Percentiles rank a stretch among this genome's conserved stretches.
phyloP scores from a whole-genome alignment of 2,113 vertebrate species.

The Solea solea region DNA sequence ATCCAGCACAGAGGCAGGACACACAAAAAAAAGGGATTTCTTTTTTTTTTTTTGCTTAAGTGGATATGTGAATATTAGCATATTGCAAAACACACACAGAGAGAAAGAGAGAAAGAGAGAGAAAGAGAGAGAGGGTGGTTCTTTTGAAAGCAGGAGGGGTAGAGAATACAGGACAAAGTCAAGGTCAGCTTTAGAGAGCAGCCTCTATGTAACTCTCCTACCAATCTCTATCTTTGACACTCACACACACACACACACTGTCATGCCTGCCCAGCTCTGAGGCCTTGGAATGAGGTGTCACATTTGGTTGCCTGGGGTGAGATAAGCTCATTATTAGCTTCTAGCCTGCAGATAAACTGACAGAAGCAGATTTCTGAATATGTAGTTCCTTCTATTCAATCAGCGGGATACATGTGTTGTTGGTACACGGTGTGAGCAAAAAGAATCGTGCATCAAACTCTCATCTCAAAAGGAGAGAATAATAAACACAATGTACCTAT shows the following conservation, averaged over 20 bases:
- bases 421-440: constrained; percentile 3
- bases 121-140: constrained; percentile 10
- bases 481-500: constrained; percentile 8
- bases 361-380: constrained; percentile 58
- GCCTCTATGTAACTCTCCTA: constrained; percentile 38
- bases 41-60: constrained; percentile 32
- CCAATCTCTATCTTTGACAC: constrained; percentile 25
- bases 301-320: constrained; percentile 61
- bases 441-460: neutral
- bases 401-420: constrained; percentile 38
- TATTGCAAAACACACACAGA: constrained; percentile 35
- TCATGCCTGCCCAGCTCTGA: constrained; percentile 39
- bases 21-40: constrained; percentile 32
- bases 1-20: constrained; percentile 60
- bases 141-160: constrained; percentile 42
- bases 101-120: neutral
- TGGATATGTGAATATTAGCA: constrained; percentile 68
- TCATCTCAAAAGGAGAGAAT: constrained; percentile 16
- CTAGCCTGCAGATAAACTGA: constrained; percentile 56
- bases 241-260: constrained; percentile 11
- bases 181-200: constrained; percentile 73
- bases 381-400: constrained; percentile 58
- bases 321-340: constrained; percentile 69
- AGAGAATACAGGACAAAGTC: constrained; percentile 64
- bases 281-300: constrained; percentile 71